phyloP scores from a whole-genome alignment of 2,888 invertebrate species.

The Agrypnus murinus region DNA sequence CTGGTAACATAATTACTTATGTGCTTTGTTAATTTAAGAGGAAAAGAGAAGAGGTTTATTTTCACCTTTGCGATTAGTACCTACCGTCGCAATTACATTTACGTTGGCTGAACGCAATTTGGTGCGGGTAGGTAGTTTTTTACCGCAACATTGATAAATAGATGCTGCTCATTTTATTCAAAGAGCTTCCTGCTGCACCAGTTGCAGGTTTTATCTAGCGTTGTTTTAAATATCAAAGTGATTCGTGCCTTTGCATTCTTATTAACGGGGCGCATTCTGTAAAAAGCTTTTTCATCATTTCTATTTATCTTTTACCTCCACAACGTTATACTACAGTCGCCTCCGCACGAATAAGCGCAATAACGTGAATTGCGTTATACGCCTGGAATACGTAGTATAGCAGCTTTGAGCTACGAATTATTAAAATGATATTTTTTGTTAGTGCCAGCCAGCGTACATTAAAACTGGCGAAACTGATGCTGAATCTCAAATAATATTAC shows the following conservation, averaged over 20 bases:
- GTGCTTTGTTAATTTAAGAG: too few species aligned
- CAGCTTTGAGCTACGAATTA: neutral
- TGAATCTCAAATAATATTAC: too few species aligned
- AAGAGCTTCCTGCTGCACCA: slow-evolving; percentile 32
- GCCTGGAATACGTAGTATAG: neutral
- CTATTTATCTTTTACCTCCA: slow-evolving; percentile 19
- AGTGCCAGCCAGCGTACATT: slow-evolving; percentile 1
- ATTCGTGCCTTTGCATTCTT: slow-evolving; percentile 42
- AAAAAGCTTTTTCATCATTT: slow-evolving; percentile 36
- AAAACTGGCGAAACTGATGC: neutral
- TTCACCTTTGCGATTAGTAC: slow-evolving; percentile 19
- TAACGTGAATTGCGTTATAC: slow-evolving; percentile 1
- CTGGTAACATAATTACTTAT: too few species aligned
- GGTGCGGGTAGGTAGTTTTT: slow-evolving; percentile 28
- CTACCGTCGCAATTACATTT: slow-evolving; percentile 25
- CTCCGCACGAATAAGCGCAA: neutral
- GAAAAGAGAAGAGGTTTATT: neutral
- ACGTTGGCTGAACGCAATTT: slow-evolving; percentile 30
- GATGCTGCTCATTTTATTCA: slow-evolving; percentile 36
- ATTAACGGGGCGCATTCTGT: slow-evolving; percentile 19
- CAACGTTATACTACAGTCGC: neutral
- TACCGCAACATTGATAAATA: slow-evolving; percentile 26
- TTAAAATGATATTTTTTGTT: slow-evolving; percentile 2
- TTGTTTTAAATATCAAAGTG: slow-evolving; percentile 50
- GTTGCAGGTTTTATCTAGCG: slow-evolving; percentile 43